Evolutionary conservation across 2,888 invertebrate genomes (phyloP), one percentile per base, ranked within the genome.

Genomic region (Ditula angustiorana): DNA sequence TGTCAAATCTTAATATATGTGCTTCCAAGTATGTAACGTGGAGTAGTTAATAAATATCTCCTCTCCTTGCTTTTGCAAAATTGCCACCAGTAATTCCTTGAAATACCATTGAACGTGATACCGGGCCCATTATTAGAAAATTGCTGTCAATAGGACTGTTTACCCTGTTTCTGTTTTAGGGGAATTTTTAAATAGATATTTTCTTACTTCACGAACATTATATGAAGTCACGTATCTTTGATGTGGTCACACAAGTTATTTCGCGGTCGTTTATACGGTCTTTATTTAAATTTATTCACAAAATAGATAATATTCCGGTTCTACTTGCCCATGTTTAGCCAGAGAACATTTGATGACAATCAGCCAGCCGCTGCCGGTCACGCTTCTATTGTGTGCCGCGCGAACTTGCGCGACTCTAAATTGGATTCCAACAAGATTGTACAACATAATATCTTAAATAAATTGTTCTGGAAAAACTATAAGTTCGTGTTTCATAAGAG

Each of bases 361-460:
- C 88, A 80, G 77, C 75, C 74, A 76, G 71, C 74, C 73, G 68
- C 74, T 74, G 69, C 74, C 74, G 81, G 86, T 88, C 88, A 89
- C 88, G 89, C 82, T 83, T 82, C 84, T 81, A 89, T 90, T 90
- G 90, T 64, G 52, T 16, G 57, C 57, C 46, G 64, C 44, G 58
- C 64, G 35, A 46, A 53, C 59, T 64, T 23, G 33, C 52, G 37
- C 7, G 35, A 58, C 59, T 53, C 37, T 46, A 44, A 64, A 59
- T 53, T 59, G 53, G 58, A 59, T 47, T 21, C 44, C 8, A 47
- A 53, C 47, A 23, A 53, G 64, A 47, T 57, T 50, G 30, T 50
- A 49, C 16, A 28, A 49, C 46, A 49, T 58, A 37, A 33, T 35
- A 11, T 3, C 11, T 41, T 10, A 41, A 37, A 61, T 37, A 37